Conservation (phyloP, 2,888 invertebrate species). For the Dysmachus trigonus region DNA sequence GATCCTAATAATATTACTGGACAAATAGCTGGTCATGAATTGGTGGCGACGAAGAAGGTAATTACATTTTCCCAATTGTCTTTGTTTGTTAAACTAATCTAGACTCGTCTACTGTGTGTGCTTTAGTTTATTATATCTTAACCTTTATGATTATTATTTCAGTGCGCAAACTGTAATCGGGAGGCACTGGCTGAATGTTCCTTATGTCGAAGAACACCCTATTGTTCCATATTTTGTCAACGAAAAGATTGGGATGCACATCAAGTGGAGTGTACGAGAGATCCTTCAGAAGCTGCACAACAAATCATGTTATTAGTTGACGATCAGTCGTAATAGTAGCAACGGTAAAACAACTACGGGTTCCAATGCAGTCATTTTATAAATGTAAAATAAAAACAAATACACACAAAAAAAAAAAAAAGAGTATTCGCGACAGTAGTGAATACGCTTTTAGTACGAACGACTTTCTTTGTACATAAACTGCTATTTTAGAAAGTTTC, state of each 20-base stretch:
- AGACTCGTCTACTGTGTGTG: no score
- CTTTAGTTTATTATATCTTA: no score
- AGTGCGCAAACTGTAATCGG: slow-evolving; percentile 91
- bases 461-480: slow-evolving; percentile 11
- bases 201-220: slow-evolving; percentile 83
- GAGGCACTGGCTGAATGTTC: slow-evolving; percentile 90
- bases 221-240: slow-evolving; percentile 90
- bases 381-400: background rate
- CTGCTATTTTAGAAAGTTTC: slow-evolving; percentile 31
- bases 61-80: background rate
- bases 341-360: background rate
- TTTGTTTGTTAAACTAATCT: no score
- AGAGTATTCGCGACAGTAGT: background rate
- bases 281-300: slow-evolving; percentile 75
- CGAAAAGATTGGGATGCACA: slow-evolving; percentile 89
- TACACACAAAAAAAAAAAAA: background rate
- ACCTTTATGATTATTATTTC: slow-evolving; percentile 54
- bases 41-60: slow-evolving; percentile 80
- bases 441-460: slow-evolving; percentile 3
- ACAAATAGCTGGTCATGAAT: slow-evolving; percentile 65
- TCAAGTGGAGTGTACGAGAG: slow-evolving; percentile 84
- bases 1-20: slow-evolving; percentile 65
- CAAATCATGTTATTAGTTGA: slow-evolving; percentile 89
- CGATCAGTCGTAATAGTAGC: slow-evolving; percentile 67
- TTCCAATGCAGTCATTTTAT: slow-evolving; percentile 27